Conservation (phyloP, 64 coral and sea anemone species). For the Actinia equina region DNA sequence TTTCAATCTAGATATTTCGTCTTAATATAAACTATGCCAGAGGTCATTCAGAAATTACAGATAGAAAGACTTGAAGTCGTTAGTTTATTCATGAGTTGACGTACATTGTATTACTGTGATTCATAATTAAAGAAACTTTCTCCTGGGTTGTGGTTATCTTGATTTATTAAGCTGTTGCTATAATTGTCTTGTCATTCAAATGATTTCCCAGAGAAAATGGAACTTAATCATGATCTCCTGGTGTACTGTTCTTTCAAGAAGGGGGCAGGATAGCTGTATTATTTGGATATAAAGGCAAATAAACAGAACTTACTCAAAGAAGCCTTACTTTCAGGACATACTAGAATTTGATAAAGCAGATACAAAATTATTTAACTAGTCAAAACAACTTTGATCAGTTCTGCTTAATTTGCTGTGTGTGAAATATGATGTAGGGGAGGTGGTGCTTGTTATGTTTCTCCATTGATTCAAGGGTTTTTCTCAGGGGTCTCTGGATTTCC, state of each 20-base stretch:
- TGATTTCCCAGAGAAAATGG: neutral
- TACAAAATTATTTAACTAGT: too few relatives aligned
- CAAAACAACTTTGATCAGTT: too few relatives aligned
- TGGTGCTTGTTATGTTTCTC: too few relatives aligned
- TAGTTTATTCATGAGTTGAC: neutral
- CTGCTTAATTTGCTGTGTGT: too few relatives aligned
- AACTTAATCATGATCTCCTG: neutral
- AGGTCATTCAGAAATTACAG: neutral
- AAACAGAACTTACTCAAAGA: neutral
- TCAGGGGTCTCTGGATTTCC: too few relatives aligned
- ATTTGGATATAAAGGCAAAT: neutral
- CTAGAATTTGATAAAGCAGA: too few relatives aligned
- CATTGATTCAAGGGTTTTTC: too few relatives aligned
- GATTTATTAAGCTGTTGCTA: neutral
- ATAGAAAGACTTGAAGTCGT: neutral
- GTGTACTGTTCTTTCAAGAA: neutral
- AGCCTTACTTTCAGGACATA: neutral
- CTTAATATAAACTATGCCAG: neutral
- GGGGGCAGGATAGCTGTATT: neutral
- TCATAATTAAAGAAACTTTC: neutral
- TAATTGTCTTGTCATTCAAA: neutral
- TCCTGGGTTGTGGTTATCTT: neutral
- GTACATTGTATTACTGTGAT: neutral
- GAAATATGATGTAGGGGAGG: too few relatives aligned
- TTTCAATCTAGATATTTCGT: neutral